These are phyloP conservation scores for Bombyx mori DNA, from an alignment of 1,140 invertebrate species.

Conservation along the genomic window DNA sequence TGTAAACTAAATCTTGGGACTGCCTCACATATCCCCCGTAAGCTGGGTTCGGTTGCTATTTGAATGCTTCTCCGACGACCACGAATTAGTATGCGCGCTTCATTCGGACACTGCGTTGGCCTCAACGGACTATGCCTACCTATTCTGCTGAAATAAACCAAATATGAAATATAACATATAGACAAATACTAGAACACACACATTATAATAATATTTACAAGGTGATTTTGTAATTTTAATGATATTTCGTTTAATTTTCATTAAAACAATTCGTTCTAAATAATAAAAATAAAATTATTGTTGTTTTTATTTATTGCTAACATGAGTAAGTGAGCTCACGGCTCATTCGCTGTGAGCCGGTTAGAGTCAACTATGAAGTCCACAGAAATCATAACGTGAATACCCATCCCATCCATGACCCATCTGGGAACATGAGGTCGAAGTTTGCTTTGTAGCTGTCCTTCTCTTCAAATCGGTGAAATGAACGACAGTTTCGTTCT, in stretches of 20 bases:
- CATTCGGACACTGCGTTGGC: slow-evolving; percentile 40
- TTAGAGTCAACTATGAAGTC: too few relatives aligned
- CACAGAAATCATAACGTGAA: too few relatives aligned
- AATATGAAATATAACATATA: not conserved
- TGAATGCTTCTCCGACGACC: slow-evolving; percentile 59
- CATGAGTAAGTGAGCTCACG: too few relatives aligned
- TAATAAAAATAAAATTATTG: not conserved
- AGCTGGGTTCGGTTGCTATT: slow-evolving; percentile 56
- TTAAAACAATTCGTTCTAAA: not conserved
- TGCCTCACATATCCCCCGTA: slow-evolving; percentile 64
- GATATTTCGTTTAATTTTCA: not conserved
- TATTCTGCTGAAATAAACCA: slow-evolving; percentile 38
- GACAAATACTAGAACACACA: not conserved
- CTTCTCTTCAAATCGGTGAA: too few relatives aligned
- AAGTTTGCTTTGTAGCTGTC: too few relatives aligned
- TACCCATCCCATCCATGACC: too few relatives aligned
- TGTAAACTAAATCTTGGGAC: slow-evolving; percentile 66
- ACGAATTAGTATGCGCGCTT: slow-evolving; percentile 68
- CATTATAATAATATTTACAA: too few relatives aligned
- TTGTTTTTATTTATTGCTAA: not conserved
- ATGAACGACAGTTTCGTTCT: too few relatives aligned
- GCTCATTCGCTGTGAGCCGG: too few relatives aligned
- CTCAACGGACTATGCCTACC: slow-evolving; percentile 38
- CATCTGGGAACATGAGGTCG: too few relatives aligned
- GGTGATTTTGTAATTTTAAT: not conserved